These are phyloP conservation scores for Ditylenchus weischeri DNA, from an alignment of 2,888 invertebrate species.

Conservation along the genomic window DNA sequence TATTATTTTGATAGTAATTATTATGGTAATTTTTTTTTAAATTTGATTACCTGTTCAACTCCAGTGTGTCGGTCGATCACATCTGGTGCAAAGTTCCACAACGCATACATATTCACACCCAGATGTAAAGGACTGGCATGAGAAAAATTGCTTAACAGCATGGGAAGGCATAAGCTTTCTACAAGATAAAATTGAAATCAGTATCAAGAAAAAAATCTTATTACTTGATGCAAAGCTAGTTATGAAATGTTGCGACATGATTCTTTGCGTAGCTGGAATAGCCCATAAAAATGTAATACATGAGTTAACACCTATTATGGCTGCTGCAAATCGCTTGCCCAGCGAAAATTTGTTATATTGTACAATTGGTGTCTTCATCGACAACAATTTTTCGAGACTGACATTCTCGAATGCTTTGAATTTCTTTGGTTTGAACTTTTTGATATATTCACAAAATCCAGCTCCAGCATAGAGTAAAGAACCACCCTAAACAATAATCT, in stretches of 20 bases:
- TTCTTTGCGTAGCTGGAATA: slow-evolving; percentile 34
- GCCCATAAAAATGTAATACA: slow-evolving; percentile 36
- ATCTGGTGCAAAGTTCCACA: slow-evolving; percentile 74
- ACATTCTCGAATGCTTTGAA: too few relatives aligned
- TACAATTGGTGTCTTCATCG: too few relatives aligned
- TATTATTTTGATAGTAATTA: neutral
- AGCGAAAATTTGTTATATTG: too few relatives aligned
- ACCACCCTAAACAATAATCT: too few relatives aligned
- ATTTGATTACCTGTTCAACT: slow-evolving; percentile 36
- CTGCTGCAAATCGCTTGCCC: too few relatives aligned
- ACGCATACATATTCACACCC: slow-evolving; percentile 89
- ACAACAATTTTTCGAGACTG: too few relatives aligned
- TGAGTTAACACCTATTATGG: too few relatives aligned
- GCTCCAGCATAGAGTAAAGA: too few relatives aligned
- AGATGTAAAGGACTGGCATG: slow-evolving; percentile 83
- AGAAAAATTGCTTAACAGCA: slow-evolving; percentile 88
- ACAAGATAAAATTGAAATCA: neutral
- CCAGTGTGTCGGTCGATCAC: slow-evolving; percentile 48
- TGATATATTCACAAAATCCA: too few relatives aligned
- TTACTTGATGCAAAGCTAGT: slow-evolving; percentile 53
- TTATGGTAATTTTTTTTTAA: too few relatives aligned
- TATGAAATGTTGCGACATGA: slow-evolving; percentile 55
- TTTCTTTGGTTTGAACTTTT: too few relatives aligned
- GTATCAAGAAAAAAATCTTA: slow-evolving; percentile 3
- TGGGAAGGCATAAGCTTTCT: slow-evolving; percentile 77